A percentile compares a stretch with the other conserved stretches of the same genome.
These are phyloP conservation scores for Crambe crambe DNA, from an alignment of 37 sponge, comb jelly and placozoan genomes.

Conservation along the genomic window DNA sequence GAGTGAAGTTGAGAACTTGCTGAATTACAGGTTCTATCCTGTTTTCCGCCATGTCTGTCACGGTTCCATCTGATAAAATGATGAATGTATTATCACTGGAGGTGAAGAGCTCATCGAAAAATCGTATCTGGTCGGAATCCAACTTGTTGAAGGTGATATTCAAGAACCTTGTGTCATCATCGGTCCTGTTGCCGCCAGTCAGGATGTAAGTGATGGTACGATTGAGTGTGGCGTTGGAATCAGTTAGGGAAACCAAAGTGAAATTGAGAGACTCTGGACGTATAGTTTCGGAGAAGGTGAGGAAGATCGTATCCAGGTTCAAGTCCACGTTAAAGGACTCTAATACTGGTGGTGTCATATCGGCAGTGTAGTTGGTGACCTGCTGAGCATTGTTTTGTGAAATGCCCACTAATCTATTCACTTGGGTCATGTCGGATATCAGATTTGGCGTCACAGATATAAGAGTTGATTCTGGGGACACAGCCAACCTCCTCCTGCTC, in stretches of 20 bases:
- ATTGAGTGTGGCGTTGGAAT: constrained; percentile 26
- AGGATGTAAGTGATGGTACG: constrained; percentile 40
- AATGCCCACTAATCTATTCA: constrained; percentile 43
- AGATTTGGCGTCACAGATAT: constrained; percentile 30
- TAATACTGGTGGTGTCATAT: constrained; percentile 54
- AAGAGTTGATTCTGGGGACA: constrained; percentile 49
- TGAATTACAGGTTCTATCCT: constrained; percentile 23
- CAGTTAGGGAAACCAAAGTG: constrained; percentile 57
- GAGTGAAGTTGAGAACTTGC: constrained; percentile 43
- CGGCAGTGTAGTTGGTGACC: constrained; percentile 49
- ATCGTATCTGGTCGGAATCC: constrained; percentile 87
- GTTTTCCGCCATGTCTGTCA: constrained; percentile 78
- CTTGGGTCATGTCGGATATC: constrained; percentile 69
- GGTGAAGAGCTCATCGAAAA: constrained; percentile 60
- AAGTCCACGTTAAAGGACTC: constrained; percentile 77
- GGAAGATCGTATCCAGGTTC: constrained; percentile 59
- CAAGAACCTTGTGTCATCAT: constrained; percentile 61
- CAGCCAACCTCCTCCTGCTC: constrained; percentile 48
- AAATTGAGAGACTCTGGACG: constrained; percentile 50
- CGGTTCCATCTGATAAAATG: constrained; percentile 31
- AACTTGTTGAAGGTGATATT: constrained; percentile 78
- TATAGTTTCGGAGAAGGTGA: constrained; percentile 91
- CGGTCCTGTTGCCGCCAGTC: constrained; percentile 75
- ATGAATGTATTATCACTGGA: constrained; percentile 50
- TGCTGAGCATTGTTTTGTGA: constrained; percentile 7